These are phyloP conservation scores for Rhabdomys dilectus DNA, from an alignment of 2,113 vertebrate genomes.

Conservation along the genomic window DNA sequence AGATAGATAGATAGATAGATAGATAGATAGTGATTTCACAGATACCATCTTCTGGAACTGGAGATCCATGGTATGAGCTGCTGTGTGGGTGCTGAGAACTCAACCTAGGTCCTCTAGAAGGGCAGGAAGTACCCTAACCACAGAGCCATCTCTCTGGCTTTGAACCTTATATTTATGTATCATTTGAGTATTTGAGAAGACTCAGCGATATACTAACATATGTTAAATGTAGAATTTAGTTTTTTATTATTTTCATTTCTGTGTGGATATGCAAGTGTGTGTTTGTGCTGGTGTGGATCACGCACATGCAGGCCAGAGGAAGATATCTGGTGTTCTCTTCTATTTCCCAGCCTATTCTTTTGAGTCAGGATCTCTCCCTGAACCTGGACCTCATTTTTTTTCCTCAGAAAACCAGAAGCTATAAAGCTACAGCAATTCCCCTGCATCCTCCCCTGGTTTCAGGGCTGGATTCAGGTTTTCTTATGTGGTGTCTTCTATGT, in stretches of 20 bases:
- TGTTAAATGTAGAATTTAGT: background rate
- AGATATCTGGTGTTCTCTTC: background rate
- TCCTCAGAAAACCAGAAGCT: background rate
- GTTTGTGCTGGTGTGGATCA: background rate
- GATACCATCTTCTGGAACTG: background rate
- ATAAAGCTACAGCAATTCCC: background rate
- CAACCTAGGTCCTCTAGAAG: background rate
- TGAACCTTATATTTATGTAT: background rate
- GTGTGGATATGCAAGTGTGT: background rate
- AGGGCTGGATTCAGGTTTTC: background rate
- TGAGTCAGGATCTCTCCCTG: background rate
- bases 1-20: too few species aligned
- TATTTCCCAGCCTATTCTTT: background rate
- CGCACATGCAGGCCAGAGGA: background rate
- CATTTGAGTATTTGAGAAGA: background rate
- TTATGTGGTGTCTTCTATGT: background rate
- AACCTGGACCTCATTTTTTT: background rate
- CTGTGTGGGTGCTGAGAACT: background rate
- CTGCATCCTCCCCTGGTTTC: background rate
- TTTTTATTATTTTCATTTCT: background rate
- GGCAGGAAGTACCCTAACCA: background rate
- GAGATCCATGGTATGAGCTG: background rate
- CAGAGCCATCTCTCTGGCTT: background rate
- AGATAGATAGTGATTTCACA: too few species aligned
- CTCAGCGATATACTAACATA: too few species aligned